Conservation (phyloP, 2,797 vertebrate species). For the Sebastes nivosus region DNA sequence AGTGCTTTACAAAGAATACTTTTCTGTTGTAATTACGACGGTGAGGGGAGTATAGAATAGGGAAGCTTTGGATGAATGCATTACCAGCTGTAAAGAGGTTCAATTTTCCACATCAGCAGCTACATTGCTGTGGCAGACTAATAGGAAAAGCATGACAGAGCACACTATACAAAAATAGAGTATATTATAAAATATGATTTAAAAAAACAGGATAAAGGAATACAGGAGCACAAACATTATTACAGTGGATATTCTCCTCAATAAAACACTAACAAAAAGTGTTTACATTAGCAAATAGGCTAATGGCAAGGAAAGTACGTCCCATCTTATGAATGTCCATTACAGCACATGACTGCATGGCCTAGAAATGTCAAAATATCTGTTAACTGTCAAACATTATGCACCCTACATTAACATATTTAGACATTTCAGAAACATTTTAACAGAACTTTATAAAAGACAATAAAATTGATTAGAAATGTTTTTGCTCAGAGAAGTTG, state of each 20-base stretch:
- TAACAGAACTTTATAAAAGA: constrained; percentile 32
- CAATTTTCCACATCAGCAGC: constrained; percentile 44
- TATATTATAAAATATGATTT: constrained; percentile 37
- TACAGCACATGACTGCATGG: background rate
- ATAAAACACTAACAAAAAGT: constrained; percentile 17
- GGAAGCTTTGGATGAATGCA: constrained; percentile 63
- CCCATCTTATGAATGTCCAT: constrained; percentile 1
- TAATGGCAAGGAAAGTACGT: background rate
- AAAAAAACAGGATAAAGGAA: constrained; percentile 9
- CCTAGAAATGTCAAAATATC: constrained; percentile 5
- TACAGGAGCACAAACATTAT: constrained; percentile 25
- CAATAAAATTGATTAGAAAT: constrained; percentile 25
- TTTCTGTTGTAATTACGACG: constrained; percentile 49
- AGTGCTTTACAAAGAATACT: constrained; percentile 55
- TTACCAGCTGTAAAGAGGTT: constrained; percentile 43
- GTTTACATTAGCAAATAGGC: constrained; percentile 8
- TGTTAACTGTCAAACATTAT: background rate
- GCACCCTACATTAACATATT: background rate
- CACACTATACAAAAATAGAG: constrained; percentile 46
- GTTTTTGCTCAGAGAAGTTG: constrained; percentile 22
- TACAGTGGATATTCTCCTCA: constrained; percentile 4
- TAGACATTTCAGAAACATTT: constrained; percentile 18
- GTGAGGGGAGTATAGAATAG: constrained; percentile 1
- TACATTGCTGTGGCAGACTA: constrained; percentile 36
- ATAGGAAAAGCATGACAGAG: constrained; percentile 25